Conservation (phyloP, 2,888 invertebrate species). For the Macrophya annulata region DNA sequence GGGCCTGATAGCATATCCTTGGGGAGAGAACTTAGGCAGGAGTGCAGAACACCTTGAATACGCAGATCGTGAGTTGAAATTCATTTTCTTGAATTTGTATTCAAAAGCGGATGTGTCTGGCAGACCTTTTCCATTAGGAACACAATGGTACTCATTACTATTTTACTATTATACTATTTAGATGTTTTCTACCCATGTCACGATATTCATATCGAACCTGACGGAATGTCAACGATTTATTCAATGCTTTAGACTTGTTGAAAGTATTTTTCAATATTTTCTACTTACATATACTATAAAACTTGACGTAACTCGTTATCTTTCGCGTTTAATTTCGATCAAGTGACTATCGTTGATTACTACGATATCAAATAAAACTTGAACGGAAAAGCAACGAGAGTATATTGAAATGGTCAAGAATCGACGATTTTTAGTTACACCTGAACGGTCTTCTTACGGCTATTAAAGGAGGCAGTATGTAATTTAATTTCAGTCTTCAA, state of each 20-base stretch:
- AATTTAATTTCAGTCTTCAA: neutral
- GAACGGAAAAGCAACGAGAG: neutral
- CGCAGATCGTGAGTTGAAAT: conserved; percentile 47
- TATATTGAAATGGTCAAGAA: conserved; percentile 17
- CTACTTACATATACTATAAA: neutral
- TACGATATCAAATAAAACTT: neutral
- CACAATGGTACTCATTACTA: conserved; percentile 57
- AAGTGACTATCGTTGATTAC: neutral
- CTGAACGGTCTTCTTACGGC: neutral
- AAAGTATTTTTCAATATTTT: neutral
- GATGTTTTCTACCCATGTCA: conserved; percentile 39
- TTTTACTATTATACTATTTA: conserved; percentile 56
- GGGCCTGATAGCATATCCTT: neutral
- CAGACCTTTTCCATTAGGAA: conserved; percentile 54
- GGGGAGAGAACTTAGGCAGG: neutral
- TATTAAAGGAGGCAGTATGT: neutral
- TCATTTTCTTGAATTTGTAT: conserved; percentile 42
- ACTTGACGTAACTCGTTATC: neutral
- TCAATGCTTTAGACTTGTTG: conserved; percentile 11
- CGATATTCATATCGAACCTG: conserved; percentile 53
- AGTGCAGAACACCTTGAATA: conserved; percentile 40
- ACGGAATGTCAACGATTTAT: conserved; percentile 50
- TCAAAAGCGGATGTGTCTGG: conserved; percentile 36
- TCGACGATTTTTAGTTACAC: neutral
- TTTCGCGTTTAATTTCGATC: neutral